Percentiles rank a stretch among this genome's conserved stretches.
phyloP scores from a whole-genome alignment of 2,113 vertebrate species.

The Oncorhynchus nerka region DNA sequence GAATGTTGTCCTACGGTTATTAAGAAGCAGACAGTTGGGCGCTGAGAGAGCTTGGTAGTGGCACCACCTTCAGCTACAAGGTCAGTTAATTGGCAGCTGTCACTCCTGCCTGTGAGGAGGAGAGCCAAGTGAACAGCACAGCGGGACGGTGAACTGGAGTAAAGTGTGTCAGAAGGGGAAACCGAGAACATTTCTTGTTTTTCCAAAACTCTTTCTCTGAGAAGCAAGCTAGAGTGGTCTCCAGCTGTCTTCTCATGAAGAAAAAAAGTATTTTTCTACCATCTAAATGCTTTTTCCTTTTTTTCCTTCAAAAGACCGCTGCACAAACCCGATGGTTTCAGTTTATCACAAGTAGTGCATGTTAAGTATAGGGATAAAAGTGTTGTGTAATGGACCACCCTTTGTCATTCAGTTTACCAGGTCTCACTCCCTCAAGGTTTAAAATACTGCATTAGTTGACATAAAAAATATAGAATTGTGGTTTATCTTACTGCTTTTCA shows the following conservation, averaged over 20 bases:
- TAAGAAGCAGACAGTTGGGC: no score
- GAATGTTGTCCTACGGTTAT: no score
- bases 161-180: neutral
- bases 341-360: neutral
- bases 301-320: neutral
- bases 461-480: neutral
- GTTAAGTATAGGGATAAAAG: neutral
- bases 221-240: neutral
- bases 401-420: neutral
- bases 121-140: neutral
- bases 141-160: neutral
- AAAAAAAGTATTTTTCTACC: neutral
- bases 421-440: neutral
- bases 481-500: neutral
- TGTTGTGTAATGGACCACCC: neutral
- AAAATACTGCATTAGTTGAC: neutral
- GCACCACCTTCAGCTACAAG: neutral
- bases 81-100: slow-evolving; percentile 1
- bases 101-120: neutral
- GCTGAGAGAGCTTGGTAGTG: neutral
- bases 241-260: neutral
- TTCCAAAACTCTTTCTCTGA: neutral
- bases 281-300: neutral
- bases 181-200: neutral
- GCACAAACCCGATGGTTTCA: neutral